These are phyloP conservation scores for Trachelus troglodyta DNA, from an alignment of 2,888 invertebrate species.

Conservation along the genomic window DNA sequence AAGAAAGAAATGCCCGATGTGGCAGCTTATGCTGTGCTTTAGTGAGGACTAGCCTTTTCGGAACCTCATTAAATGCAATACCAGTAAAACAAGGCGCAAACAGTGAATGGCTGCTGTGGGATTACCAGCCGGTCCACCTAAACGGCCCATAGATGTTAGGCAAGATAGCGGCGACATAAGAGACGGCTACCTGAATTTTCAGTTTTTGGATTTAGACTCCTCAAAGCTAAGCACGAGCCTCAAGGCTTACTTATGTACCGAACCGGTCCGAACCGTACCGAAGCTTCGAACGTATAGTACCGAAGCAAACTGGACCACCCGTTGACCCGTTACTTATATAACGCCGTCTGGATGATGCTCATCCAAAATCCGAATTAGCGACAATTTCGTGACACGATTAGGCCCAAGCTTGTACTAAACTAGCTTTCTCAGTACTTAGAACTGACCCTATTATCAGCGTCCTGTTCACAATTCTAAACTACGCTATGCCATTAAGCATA, in stretches of 20 bases:
- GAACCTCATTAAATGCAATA: constrained; percentile 60
- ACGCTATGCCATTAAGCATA: neutral
- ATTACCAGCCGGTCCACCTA: constrained; percentile 17
- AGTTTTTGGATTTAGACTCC: constrained; percentile 41
- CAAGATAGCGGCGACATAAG: constrained; percentile 54
- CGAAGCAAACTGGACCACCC: constrained; percentile 45
- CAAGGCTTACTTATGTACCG: constrained; percentile 12
- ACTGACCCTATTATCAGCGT: constrained; percentile 43
- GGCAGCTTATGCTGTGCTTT: constrained; percentile 16
- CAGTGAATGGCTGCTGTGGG: constrained; percentile 39
- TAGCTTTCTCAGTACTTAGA: constrained; percentile 41
- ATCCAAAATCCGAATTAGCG: constrained; percentile 42
- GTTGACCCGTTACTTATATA: constrained; percentile 34
- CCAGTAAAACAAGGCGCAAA: constrained; percentile 61
- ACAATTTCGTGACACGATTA: constrained; percentile 47
- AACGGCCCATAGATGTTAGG: constrained; percentile 37
- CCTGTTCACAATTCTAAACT: neutral
- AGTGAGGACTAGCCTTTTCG: constrained; percentile 14
- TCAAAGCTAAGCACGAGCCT: constrained; percentile 34
- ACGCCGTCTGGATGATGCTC: constrained; percentile 24
- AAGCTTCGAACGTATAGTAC: neutral
- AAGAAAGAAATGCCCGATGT: constrained; percentile 10
- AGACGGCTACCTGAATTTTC: constrained; percentile 46
- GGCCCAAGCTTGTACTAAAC: constrained; percentile 34
- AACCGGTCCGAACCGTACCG: neutral